Base-by-base conservation (phyloP, 2,888 invertebrate genomes). In the Microdon myrmicae region DNA sequence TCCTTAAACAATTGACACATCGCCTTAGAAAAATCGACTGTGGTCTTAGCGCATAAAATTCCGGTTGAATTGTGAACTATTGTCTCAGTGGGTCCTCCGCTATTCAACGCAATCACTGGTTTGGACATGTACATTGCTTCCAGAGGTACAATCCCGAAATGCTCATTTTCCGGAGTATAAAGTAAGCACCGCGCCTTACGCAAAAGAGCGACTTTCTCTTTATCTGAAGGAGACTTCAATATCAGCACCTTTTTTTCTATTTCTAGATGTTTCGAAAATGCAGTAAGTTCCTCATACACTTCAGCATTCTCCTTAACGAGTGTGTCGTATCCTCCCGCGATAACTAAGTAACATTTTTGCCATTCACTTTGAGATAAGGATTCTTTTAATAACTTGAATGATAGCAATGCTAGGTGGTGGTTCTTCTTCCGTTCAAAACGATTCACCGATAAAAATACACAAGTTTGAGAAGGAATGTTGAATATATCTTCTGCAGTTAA, bases 91-190 rank as follows among this genome's bases (percentile, higher is more conserved):
- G 99, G 99, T 0, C 99, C 99, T 16, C 99, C 99, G 72, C 92
- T 93, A 72, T 94, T 91, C 0, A 93, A 90, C 0, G 99, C 99
- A 68, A 99, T 88, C 0, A 99, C 96, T 3, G 98, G 96, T 73
- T 93, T 92, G 3, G 86, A 83, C 75, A 89, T 87, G 75, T 93
- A 93, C 99, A 99, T 99, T 0, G 97, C 96, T 83, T 99, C 99
- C 44, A 99, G 82, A 0, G 99, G 99, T 5, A 99, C 99, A 72
- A 99, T 99, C 3, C 99, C 99, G 82, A 99, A 99, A 81, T 99
- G 99, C 79, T 99, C 99, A 76, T 92, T 92, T 2, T 90, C 87
- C 1, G 99, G 99, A 4, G 99, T 99, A 75, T 99, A 99, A 13
- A 99, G 75, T 12, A 99, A 81, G 67, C 92, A 90, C 45, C 87